Evolutionary conservation across 2,113 vertebrate genomes (phyloP).

Genomic region (Coptodon rendalli): DNA sequence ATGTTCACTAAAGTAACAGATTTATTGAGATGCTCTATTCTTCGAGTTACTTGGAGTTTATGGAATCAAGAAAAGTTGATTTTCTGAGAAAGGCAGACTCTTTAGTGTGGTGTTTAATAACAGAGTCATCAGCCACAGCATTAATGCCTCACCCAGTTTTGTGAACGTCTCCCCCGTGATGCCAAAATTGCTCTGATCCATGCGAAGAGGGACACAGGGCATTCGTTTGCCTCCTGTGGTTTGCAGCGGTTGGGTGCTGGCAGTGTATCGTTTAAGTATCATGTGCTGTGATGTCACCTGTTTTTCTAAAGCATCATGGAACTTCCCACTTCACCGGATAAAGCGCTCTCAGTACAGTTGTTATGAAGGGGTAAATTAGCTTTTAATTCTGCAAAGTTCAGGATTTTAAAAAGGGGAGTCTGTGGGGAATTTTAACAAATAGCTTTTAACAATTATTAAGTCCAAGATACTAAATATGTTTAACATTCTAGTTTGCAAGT

Average conservation of each 20-base stretch:
- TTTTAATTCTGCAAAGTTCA: not conserved
- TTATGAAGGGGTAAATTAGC: not conserved
- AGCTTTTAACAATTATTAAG: not conserved
- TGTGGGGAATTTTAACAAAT: not conserved
- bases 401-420: not conserved
- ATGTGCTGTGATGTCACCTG: not conserved
- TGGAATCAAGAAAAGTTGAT: not conserved
- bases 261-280: not conserved
- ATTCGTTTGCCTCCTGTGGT: not conserved
- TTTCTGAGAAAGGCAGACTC: not conserved
- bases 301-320: not conserved
- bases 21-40: not conserved
- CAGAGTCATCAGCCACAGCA: not conserved
- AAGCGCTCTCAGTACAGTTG: not conserved
- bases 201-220: accelerated
- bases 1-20: not conserved
- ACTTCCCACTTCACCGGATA: not conserved
- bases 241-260: accelerated
- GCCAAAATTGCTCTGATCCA: not conserved
- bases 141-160: not conserved
- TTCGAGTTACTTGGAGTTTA: not conserved
- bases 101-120: not conserved
- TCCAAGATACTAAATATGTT: not conserved
- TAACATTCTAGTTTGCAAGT: not conserved
- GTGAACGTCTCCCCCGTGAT: not conserved